These are phyloP conservation scores for Dendroctonus ponderosae DNA, from an alignment of 1,140 invertebrate genomes.

Conservation along the genomic window DNA sequence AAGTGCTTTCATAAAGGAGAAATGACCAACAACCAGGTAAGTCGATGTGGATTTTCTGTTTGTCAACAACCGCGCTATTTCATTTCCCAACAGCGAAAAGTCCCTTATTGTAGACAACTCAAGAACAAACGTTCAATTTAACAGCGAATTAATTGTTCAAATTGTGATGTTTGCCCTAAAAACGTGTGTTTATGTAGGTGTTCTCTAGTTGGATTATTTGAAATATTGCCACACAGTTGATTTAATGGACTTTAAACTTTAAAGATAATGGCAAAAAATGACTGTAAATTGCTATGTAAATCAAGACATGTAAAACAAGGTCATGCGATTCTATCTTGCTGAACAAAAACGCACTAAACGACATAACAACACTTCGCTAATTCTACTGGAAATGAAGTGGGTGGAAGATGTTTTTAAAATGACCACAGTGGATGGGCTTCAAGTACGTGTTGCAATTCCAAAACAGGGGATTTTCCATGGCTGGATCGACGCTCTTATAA, in stretches of 20 bases:
- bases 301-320: not conserved
- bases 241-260: not conserved
- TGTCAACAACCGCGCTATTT: not conserved
- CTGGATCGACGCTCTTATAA: no score
- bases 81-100: not conserved
- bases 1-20: slow-evolving; percentile 3
- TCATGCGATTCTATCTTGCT: not conserved
- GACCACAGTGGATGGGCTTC: no score
- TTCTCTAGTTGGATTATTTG: not conserved
- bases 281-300: not conserved
- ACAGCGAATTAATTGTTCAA: not conserved
- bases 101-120: not conserved
- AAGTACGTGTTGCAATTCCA: no score
- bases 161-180: not conserved
- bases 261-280: not conserved
- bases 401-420: no score
- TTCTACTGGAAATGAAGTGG: no score
- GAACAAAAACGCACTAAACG: not conserved
- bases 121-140: not conserved
- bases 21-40: slow-evolving; percentile 28
- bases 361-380: no score
- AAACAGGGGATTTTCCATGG: no score
- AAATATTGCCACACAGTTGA: not conserved
- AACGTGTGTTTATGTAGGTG: not conserved
- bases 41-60: not conserved